Conservation (phyloP, 2,113 vertebrate genomes). For the Salvelinus namaycush region DNA sequence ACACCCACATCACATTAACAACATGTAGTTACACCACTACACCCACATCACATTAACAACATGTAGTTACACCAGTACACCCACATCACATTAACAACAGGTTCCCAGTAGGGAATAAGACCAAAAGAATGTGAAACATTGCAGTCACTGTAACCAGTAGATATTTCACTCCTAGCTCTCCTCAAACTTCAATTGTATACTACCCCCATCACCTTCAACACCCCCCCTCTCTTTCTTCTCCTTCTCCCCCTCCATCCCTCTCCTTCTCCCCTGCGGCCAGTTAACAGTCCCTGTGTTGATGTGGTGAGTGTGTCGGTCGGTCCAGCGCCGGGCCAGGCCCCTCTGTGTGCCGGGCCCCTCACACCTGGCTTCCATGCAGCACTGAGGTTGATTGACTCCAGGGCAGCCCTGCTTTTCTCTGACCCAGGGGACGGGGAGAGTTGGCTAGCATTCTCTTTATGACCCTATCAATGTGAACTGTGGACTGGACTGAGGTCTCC, state of each 20-base stretch:
- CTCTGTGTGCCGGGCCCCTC: slow-evolving; percentile 42
- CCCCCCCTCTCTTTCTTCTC: slow-evolving; percentile 13
- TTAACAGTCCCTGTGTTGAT: slow-evolving; percentile 20
- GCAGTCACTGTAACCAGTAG: slow-evolving; percentile 31
- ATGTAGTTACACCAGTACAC: slow-evolving; percentile 18
- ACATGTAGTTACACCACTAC: too few relatives aligned
- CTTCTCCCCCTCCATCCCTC: slow-evolving; percentile 7
- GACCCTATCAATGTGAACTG: slow-evolving; percentile 52
- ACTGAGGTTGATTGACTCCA: slow-evolving; percentile 50
- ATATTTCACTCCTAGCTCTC: slow-evolving; percentile 15
- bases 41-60: too few relatives aligned
- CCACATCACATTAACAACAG: slow-evolving; percentile 38
- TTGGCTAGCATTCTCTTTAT: slow-evolving; percentile 57
- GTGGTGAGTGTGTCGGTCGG: too few relatives aligned
- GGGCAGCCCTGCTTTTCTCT: slow-evolving; percentile 32
- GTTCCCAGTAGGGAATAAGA: slow-evolving; percentile 28
- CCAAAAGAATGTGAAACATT: slow-evolving; percentile 26
- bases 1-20: too few relatives aligned
- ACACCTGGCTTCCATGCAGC: slow-evolving; percentile 59
- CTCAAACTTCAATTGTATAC: slow-evolving; percentile 14
- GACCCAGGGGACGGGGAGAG: slow-evolving; percentile 31
- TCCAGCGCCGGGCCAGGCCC: too few relatives aligned
- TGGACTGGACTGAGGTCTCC: slow-evolving; percentile 57
- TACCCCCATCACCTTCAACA: slow-evolving; percentile 37
- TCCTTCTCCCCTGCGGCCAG: slow-evolving; percentile 51